Percentiles rank a stretch among this genome's conserved stretches.
phyloP scores from a whole-genome alignment of 2,888 invertebrate species.

The Papilio demoleus region DNA sequence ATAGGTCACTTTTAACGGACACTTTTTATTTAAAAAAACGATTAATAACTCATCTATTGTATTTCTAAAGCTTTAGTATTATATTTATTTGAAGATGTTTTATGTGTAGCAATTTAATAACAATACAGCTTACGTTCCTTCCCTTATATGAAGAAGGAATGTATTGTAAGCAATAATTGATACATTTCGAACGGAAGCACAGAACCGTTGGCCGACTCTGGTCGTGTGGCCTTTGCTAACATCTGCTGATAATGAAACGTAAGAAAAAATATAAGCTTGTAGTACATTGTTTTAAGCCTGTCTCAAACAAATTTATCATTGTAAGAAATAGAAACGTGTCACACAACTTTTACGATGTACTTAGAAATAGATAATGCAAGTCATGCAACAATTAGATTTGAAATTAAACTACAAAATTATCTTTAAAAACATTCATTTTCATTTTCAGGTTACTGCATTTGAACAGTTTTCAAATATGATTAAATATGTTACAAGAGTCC shows the following conservation, averaged over 20 bases:
- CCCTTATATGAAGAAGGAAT: constrained; percentile 50
- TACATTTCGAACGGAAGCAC: constrained; percentile 61
- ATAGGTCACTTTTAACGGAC: not conserved
- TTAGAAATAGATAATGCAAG: not conserved
- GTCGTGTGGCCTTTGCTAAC: constrained; percentile 68
- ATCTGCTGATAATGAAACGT: constrained; percentile 70
- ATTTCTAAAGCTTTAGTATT: not conserved
- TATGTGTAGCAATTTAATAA: not conserved
- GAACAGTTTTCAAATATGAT: no score
- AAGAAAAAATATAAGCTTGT: constrained; percentile 49
- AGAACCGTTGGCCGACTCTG: constrained; percentile 61
- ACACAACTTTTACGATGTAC: not conserved
- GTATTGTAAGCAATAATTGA: constrained; percentile 60
- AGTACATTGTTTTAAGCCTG: constrained; percentile 19
- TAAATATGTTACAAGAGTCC: not conserved
- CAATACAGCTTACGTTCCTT: constrained; percentile 36
- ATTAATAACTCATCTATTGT: no score
- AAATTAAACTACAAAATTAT: not conserved
- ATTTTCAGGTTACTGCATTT: no score
- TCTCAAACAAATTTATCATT: constrained; percentile 19
- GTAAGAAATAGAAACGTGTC: constrained; percentile 11
- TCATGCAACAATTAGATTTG: not conserved
- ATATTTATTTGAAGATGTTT: not conserved
- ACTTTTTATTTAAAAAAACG: no score
- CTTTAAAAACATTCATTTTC: not conserved